Evolutionary conservation across 2,113 vertebrate species (phyloP), one percentile per base, ranked within the genome.

Genomic region (Gymnarchus niloticus): DNA sequence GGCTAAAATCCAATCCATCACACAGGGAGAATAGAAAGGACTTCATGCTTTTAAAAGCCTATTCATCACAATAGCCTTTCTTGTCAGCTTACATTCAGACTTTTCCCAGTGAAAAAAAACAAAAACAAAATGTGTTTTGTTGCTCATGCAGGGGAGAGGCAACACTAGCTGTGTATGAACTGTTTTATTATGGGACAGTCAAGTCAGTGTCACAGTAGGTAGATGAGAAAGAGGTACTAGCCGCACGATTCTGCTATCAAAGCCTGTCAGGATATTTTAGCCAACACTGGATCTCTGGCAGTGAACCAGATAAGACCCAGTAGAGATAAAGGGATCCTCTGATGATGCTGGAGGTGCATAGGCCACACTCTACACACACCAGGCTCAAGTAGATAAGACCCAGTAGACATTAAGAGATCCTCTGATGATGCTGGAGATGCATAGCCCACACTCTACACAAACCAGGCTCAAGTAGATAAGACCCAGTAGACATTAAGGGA

Each of bases 31-130:
- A 84, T 33, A 73, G 56, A 90, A 91, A 91, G 89, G 90, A 92
- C 91, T 93, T 93, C 91, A 91, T 93, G 86, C 89, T 91, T 93
- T 92, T 92, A 93, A 93, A 93, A 91, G 91, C 91, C 93, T 91
- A 93, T 94, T 94, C 87, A 94, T 94, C 93, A 95, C 91, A 90
- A 84, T 87, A 89, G 91, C 88, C 84, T 86, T 89, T 83, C 87
- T 90, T 94, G 94, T 94, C 93, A 93, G 90, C 56, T 87, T 88
- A 86, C 89, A 88, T 90, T 91, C 89, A 88, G 90, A 87, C 84
- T 85, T 89, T 85, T 92, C 91, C 89, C 86, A 56, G 83, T 87
- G 91, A 92, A 90, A 90, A 91, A 76, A 87, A 89, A 90, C 90
- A 91, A 37, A 92, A 91, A 93, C 48, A 82, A 21, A 51, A 23